A percentile compares a stretch with the other conserved stretches of the same genome.
Evolutionary conservation across 53 echinoderm and acorn worm genomes (phyloP).

Genomic region (Pentamera pediparva): DNA sequence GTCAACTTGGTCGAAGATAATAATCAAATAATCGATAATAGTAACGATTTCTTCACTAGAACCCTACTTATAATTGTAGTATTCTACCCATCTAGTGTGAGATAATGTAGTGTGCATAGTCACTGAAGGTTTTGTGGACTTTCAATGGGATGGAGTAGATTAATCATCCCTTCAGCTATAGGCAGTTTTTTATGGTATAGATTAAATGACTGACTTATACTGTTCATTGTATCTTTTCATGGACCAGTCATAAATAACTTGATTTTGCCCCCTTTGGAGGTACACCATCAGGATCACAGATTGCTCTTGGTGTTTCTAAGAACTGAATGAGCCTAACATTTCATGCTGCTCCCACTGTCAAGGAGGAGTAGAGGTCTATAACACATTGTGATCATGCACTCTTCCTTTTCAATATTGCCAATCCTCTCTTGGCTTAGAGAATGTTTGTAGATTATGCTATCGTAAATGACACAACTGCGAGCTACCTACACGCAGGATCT

Average conservation of each 20-base stretch:
- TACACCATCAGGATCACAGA: conserved; percentile 49
- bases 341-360: conserved; percentile 14
- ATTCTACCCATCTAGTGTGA: conserved; percentile 26
- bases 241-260: conserved; percentile 46
- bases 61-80: conserved; percentile 22
- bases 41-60: conserved; percentile 46
- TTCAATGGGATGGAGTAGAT: conserved; percentile 48
- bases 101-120: conserved; percentile 42
- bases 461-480: conserved; percentile 28
- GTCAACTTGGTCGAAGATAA: conserved; percentile 53
- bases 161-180: conserved; percentile 67
- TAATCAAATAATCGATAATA: no score
- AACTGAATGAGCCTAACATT: conserved; percentile 43
- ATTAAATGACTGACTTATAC: background rate
- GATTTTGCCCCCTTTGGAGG: conserved; percentile 54
- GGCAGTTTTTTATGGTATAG: conserved; percentile 6
- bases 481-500: conserved; percentile 37
- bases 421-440: conserved; percentile 53
- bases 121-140: conserved; percentile 38
- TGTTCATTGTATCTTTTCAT: conserved; percentile 31
- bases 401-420: conserved; percentile 54
- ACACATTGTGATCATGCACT: conserved; percentile 43
- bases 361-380: conserved; percentile 41
- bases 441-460: conserved; percentile 42
- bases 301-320: conserved; percentile 48